Conservation (phyloP, 2,113 vertebrate genomes). For the Sander lucioperca region DNA sequence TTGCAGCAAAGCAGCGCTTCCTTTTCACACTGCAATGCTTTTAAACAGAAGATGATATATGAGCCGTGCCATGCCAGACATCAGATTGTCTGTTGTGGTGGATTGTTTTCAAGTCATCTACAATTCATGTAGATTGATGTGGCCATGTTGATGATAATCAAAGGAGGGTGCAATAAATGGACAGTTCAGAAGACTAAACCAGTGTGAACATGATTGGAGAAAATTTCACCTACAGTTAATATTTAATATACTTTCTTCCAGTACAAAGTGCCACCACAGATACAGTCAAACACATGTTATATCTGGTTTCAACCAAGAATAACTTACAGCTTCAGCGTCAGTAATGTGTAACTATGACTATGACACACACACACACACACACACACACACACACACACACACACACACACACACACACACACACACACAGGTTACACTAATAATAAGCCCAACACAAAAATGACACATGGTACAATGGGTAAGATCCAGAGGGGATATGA, state of each 20-base stretch:
- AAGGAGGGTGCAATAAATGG: neutral
- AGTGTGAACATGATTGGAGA: neutral
- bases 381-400: neutral
- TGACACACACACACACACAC: too few relatives aligned
- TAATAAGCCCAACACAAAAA: conserved; percentile 22
- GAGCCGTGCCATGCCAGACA: too few relatives aligned
- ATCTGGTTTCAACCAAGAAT: too few relatives aligned
- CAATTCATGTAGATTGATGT: neutral
- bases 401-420: neutral
- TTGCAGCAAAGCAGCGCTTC: neutral
- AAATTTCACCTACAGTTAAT: neutral
- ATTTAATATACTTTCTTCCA: neutral
- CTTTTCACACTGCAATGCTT: neutral
- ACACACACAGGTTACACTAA: conserved; percentile 3
- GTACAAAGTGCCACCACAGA: neutral
- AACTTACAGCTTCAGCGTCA: too few relatives aligned
- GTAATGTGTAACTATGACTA: too few relatives aligned
- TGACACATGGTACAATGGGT: conserved; percentile 30
- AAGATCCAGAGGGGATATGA: conserved; percentile 34
- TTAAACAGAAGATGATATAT: too few relatives aligned
- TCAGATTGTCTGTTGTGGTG: too few relatives aligned
- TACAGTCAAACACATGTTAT: neutral
- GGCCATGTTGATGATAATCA: neutral
- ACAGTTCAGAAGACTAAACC: neutral
- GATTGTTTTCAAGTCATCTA: too few relatives aligned